These are phyloP conservation scores for Nineta flava DNA, from an alignment of 2,888 invertebrate genomes.

Conservation along the genomic window DNA sequence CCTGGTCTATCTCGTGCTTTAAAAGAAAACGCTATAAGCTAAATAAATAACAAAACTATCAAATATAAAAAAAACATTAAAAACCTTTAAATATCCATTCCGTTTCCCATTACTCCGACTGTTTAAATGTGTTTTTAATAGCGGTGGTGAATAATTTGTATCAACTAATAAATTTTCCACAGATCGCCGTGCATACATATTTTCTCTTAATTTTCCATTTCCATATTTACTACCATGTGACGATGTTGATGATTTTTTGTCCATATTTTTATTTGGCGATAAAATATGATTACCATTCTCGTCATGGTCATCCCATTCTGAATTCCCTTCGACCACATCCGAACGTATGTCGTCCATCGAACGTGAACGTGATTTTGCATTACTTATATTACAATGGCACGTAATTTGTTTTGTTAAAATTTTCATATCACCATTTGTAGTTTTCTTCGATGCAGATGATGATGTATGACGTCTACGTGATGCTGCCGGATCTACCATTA, in stretches of 20 bases:
- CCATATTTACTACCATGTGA: conserved; percentile 26
- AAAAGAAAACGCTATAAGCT: too few species aligned
- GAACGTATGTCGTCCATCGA: conserved; percentile 58
- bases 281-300: conserved; percentile 37
- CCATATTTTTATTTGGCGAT: conserved; percentile 14
- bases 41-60: conserved; percentile 14
- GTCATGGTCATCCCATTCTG: conserved; percentile 44
- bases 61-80: conserved; percentile 23
- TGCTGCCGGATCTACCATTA: conserved; percentile 21
- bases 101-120: conserved; percentile 1
- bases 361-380: conserved; percentile 32
- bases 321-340: conserved; percentile 34
- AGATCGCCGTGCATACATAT: conserved; percentile 42
- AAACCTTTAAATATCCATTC: conserved; percentile 33
- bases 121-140: conserved; percentile 4
- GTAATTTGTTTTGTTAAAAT: conserved; percentile 20
- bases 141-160: conserved; percentile 31
- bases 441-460: background rate
- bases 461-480: conserved; percentile 12
- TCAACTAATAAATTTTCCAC: conserved; percentile 53
- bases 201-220: conserved; percentile 17
- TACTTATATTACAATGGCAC: conserved; percentile 34
- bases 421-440: conserved; percentile 6
- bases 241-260: conserved; percentile 5
- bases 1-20: too few species aligned